Conservation (phyloP, 2,113 vertebrate genomes). For the Myotis davidii region DNA sequence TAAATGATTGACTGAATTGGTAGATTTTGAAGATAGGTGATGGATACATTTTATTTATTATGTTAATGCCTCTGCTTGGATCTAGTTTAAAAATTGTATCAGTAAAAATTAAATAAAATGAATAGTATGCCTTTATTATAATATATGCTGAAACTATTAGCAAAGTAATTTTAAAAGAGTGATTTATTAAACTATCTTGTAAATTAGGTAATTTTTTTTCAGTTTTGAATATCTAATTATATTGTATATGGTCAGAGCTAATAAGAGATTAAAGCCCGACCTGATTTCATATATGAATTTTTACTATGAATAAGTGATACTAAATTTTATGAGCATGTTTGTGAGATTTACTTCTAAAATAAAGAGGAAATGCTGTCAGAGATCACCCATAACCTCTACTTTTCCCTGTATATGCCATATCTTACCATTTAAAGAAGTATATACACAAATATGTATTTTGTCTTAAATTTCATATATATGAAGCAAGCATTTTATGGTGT, state of each 20-base stretch:
- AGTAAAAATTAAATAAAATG: neutral
- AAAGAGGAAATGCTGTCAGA: neutral
- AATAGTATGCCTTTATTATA: neutral
- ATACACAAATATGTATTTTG: neutral
- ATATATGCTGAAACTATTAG: neutral
- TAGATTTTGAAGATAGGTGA: neutral
- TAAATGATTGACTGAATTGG: neutral
- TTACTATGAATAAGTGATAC: constrained; percentile 7
- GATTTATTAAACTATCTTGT: neutral
- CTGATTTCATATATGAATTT: neutral
- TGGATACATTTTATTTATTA: neutral
- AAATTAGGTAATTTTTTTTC: neutral
- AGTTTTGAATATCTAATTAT: neutral
- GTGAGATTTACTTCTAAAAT: neutral
- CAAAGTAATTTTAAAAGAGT: neutral
- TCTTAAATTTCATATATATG: neutral
- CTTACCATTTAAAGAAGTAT: neutral
- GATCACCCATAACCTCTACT: neutral
- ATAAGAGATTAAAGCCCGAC: neutral
- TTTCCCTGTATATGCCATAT: neutral
- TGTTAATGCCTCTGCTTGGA: neutral
- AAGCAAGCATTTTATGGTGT: neutral
- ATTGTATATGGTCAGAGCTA: neutral
- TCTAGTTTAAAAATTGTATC: neutral
- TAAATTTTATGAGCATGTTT: neutral